Evolutionary conservation across 1,140 invertebrate genomes (phyloP).

Genomic region (Maniola jurtina): DNA sequence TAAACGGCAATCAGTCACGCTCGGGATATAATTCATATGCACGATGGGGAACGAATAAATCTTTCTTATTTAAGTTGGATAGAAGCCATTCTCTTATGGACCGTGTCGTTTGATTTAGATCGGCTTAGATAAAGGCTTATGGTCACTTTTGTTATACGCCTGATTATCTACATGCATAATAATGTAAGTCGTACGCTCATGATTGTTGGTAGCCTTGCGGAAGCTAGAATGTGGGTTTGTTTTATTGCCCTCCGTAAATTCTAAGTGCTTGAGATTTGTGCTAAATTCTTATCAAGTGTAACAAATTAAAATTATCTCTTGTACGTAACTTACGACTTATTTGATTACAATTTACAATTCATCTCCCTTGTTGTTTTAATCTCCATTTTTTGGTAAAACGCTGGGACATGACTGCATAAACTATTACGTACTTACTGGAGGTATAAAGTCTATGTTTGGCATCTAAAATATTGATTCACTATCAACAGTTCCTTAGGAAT

Average conservation of each 20-base stretch:
- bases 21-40: conserved; percentile 54
- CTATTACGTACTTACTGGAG: no score
- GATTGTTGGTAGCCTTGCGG: conserved; percentile 11
- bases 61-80: conserved; percentile 44
- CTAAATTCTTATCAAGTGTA: background rate
- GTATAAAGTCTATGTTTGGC: no score
- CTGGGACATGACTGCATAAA: no score
- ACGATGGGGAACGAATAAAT: conserved; percentile 56
- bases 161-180: conserved; percentile 22
- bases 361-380: background rate
- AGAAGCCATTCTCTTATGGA: conserved; percentile 45
- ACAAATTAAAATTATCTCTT: background rate
- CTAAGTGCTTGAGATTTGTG: background rate
- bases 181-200: conserved; percentile 6
- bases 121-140: conserved; percentile 38
- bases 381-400: no score
- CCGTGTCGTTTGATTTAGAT: conserved; percentile 57
- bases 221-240: conserved; percentile 9
- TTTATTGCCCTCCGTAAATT: background rate
- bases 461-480: no score
- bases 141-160: conserved; percentile 21
- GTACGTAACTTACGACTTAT: no score
- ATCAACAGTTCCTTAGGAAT: no score
- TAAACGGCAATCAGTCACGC: conserved; percentile 59
- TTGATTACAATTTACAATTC: no score